Evolutionary conservation across 2,113 vertebrate genomes (phyloP).

Genomic region (Cynopterus brachyotis): DNA sequence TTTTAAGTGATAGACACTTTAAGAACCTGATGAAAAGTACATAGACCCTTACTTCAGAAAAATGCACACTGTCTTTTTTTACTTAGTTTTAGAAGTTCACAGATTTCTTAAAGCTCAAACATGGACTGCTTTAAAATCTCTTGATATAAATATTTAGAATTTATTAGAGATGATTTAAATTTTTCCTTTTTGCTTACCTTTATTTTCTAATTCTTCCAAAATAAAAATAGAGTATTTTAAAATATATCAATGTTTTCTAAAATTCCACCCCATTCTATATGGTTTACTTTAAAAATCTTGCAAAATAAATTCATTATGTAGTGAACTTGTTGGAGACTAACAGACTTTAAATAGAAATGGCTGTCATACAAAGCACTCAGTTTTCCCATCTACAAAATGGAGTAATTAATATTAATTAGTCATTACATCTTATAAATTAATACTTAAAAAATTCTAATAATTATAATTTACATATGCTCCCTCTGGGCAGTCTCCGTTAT

Average conservation of each 20-base stretch:
- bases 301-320: slow-evolving; percentile 13
- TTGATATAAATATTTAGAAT: not conserved
- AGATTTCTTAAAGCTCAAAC: not conserved
- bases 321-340: not conserved
- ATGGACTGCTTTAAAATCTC: not conserved
- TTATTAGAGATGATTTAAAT: not conserved
- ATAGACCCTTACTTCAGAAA: not conserved
- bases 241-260: not conserved
- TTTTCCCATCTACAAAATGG: slow-evolving; percentile 63
- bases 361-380: not conserved
- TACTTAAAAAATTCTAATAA: slow-evolving; percentile 37
- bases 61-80: not conserved
- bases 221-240: not conserved
- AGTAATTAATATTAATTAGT: slow-evolving; percentile 54
- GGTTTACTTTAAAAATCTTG: not conserved
- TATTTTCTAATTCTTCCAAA: slow-evolving; percentile 21
- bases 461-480: not conserved
- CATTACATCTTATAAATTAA: not conserved
- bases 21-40: not conserved
- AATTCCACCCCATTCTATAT: not conserved
- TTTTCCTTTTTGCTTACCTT: not conserved
- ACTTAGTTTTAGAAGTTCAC: not conserved
- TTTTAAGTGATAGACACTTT: not conserved
- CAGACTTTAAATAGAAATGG: slow-evolving; percentile 8
- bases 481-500: not conserved